Evolutionary conservation across 2,888 invertebrate genomes (phyloP).

Genomic region (Alviniconcha strummeri): DNA sequence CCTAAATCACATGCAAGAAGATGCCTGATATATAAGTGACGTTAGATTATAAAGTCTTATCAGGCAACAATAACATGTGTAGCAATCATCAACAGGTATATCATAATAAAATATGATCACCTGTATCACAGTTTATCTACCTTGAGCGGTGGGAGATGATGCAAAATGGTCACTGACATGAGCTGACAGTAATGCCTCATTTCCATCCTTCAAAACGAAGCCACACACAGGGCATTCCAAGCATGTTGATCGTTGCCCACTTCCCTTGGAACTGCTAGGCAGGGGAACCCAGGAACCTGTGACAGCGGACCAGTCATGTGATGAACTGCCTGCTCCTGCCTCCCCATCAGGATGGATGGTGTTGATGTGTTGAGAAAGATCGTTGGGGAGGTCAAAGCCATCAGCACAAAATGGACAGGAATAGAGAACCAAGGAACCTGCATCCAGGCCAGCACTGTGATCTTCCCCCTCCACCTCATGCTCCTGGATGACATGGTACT

Average conservation of each 20-base stretch:
- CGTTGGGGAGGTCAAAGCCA: slow-evolving; percentile 78
- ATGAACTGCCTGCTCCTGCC: not conserved
- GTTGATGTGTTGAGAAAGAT: slow-evolving; percentile 89
- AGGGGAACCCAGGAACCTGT: not conserved
- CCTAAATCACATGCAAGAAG: too few relatives aligned
- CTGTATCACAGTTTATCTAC: not conserved
- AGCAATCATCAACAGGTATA: too few relatives aligned
- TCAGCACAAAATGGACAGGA: slow-evolving; percentile 87
- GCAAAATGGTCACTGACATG: slow-evolving; percentile 90
- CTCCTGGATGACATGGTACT: slow-evolving; percentile 88
- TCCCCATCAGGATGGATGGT: slow-evolving; percentile 82
- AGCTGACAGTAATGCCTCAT: slow-evolving; percentile 78
- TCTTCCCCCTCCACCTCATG: slow-evolving; percentile 76
- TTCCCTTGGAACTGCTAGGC: not conserved
- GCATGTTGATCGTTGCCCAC: slow-evolving; percentile 28
- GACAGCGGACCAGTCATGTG: not conserved
- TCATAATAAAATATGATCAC: too few relatives aligned
- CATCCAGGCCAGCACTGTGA: not conserved
- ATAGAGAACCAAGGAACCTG: slow-evolving; percentile 72
- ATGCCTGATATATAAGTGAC: too few relatives aligned
- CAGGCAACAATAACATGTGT: too few relatives aligned
- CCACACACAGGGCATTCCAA: slow-evolving; percentile 71
- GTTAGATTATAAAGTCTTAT: too few relatives aligned
- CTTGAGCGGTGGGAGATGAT: not conserved
- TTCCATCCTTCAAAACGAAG: slow-evolving; percentile 58